Conservation (phyloP, 2,888 invertebrate genomes). For the Marasmarcha lunaedactyla region DNA sequence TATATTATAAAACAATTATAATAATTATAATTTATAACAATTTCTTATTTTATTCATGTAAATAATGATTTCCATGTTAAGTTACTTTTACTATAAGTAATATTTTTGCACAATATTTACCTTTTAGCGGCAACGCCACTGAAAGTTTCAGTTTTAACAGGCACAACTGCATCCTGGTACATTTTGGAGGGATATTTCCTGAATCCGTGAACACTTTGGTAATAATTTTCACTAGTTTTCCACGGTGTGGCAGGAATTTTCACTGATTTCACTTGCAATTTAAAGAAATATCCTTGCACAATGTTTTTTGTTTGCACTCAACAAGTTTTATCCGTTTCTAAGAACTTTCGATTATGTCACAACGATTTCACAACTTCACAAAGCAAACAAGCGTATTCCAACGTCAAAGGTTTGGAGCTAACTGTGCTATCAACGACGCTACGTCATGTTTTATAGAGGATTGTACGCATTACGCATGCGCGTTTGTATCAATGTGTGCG, state of each 20-base stretch:
- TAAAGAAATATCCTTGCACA: constrained; percentile 23
- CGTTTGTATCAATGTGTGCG: constrained; percentile 34
- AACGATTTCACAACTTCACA: constrained; percentile 54
- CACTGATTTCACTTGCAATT: constrained; percentile 31
- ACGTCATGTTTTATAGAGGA: constrained; percentile 24
- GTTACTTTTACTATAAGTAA: no score
- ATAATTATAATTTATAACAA: no score
- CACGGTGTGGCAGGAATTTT: constrained; percentile 28
- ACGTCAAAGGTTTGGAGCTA: constrained; percentile 26
- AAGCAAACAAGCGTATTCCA: constrained; percentile 29
- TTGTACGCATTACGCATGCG: neutral
- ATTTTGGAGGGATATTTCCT: constrained; percentile 30
- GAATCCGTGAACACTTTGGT: constrained; percentile 3
- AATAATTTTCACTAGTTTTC: constrained; percentile 38
- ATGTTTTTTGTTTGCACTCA: constrained; percentile 13
- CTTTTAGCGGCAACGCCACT: constrained; percentile 60
- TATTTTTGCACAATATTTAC: constrained; percentile 27
- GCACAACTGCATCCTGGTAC: constrained; percentile 56
- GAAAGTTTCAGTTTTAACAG: constrained; percentile 57
- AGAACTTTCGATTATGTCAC: constrained; percentile 39
- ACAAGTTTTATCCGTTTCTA: constrained; percentile 5
- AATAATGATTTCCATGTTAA: no score
- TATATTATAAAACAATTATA: no score
- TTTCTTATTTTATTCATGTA: no score
- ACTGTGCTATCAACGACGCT: constrained; percentile 27